These are phyloP conservation scores for Furcifer pardalis DNA, from an alignment of 2,797 vertebrate species.

Conservation along the genomic window DNA sequence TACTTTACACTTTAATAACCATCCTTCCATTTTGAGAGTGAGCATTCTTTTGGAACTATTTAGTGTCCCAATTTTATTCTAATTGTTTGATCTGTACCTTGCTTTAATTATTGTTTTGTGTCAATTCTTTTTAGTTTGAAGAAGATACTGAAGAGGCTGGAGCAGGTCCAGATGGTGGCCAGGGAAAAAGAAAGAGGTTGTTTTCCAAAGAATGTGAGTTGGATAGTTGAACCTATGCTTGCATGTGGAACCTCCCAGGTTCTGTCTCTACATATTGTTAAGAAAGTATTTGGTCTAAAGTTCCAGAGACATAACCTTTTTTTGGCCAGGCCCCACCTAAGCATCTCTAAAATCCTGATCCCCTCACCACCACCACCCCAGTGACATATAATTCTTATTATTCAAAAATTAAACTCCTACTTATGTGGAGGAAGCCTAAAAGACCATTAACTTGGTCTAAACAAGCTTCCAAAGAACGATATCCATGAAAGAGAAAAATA, in stretches of 20 bases:
- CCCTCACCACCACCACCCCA: too few species aligned
- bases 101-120: neutral
- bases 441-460: too few species aligned
- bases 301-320: neutral
- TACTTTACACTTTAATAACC: too few species aligned
- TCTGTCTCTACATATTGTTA: neutral
- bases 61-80: neutral
- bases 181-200: conserved; percentile 91
- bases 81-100: too few species aligned
- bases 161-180: conserved; percentile 85
- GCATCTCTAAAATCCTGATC: too few species aligned
- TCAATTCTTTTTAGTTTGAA: conserved; percentile 78
- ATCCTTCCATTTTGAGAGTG: too few species aligned
- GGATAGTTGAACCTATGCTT: neutral
- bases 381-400: too few species aligned
- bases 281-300: neutral
- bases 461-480: too few species aligned
- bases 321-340: too few species aligned
- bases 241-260: neutral
- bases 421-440: too few species aligned
- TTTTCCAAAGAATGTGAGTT: conserved; percentile 93
- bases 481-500: too few species aligned
- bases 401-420: too few species aligned
- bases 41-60: neutral
- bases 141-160: conserved; percentile 90